These are phyloP conservation scores for Neoascia interrupta DNA, from an alignment of 2,888 invertebrate genomes.

Conservation along the genomic window DNA sequence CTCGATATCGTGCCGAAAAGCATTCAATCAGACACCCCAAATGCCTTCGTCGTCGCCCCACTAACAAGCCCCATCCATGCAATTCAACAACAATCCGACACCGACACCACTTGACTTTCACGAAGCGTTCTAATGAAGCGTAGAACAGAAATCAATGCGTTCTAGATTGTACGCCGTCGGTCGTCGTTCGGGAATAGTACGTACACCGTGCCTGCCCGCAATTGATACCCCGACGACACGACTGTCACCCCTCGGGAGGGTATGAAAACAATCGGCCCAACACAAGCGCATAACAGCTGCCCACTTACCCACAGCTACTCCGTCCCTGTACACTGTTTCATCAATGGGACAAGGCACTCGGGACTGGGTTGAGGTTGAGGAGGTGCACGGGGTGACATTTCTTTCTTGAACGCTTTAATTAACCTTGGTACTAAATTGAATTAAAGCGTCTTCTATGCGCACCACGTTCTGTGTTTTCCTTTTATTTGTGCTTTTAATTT, in stretches of 20 bases:
- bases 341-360: conserved; percentile 17
- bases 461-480: conserved; percentile 5
- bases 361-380: background rate
- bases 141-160: conserved; percentile 53
- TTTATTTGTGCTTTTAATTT: conserved; percentile 13
- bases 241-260: background rate
- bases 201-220: conserved; percentile 23
- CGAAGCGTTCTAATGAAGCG: conserved; percentile 49
- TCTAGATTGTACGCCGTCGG: conserved; percentile 27
- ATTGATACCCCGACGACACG: conserved; percentile 7
- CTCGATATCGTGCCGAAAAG: conserved; percentile 61
- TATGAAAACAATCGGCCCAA: background rate
- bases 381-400: conserved; percentile 29
- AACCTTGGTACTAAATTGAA: conserved; percentile 58
- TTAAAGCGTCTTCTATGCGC: conserved; percentile 48
- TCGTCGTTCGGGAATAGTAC: conserved; percentile 28
- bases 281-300: background rate
- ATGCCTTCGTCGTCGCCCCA: conserved; percentile 1
- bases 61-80: background rate
- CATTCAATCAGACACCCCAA: conserved; percentile 56
- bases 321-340: background rate
- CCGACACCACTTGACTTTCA: conserved; percentile 31
- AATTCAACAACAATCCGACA: background rate
- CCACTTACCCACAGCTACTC: background rate
- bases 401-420: conserved; percentile 55